phyloP scores from a whole-genome alignment of 2,113 vertebrate species.

The Delphinus delphis region DNA sequence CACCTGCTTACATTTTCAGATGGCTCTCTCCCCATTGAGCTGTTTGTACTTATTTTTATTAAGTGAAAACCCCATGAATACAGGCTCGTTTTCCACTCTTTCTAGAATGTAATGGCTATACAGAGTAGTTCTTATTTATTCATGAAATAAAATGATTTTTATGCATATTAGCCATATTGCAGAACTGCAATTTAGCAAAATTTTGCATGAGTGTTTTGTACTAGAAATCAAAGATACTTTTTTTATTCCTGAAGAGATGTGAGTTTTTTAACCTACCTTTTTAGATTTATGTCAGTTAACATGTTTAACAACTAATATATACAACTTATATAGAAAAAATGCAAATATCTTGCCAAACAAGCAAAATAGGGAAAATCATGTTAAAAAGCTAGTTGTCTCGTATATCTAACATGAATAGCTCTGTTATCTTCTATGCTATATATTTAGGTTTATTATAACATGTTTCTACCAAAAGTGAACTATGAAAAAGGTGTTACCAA shows the following conservation, averaged over 20 bases:
- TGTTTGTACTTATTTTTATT: slow-evolving; percentile 36
- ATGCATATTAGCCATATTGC: slow-evolving; percentile 31
- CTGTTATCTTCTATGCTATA: not conserved
- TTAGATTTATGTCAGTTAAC: slow-evolving; percentile 59
- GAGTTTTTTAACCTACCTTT: slow-evolving; percentile 55
- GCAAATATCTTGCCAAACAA: slow-evolving; percentile 58
- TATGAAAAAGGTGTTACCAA: not conserved
- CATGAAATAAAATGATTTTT: slow-evolving; percentile 55
- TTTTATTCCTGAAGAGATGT: slow-evolving; percentile 53
- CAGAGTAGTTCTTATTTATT: slow-evolving; percentile 56
- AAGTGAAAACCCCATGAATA: slow-evolving; percentile 17
- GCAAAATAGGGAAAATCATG: slow-evolving; percentile 64
- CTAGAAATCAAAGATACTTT: slow-evolving; percentile 61
- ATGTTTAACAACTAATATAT: slow-evolving; percentile 48
- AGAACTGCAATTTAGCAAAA: slow-evolving; percentile 62
- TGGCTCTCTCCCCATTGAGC: slow-evolving; percentile 31
- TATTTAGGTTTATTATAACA: not conserved
- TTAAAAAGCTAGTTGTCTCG: not conserved
- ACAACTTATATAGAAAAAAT: slow-evolving; percentile 56
- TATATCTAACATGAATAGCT: not conserved
- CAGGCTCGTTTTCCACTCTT: slow-evolving; percentile 29
- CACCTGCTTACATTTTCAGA: slow-evolving; percentile 37
- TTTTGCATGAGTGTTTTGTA: slow-evolving; percentile 7
- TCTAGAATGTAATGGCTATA: not conserved
- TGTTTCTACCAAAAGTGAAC: not conserved